These are phyloP conservation scores for Rhinogobius similis DNA, from an alignment of 2,113 vertebrate species.

Conservation along the genomic window DNA sequence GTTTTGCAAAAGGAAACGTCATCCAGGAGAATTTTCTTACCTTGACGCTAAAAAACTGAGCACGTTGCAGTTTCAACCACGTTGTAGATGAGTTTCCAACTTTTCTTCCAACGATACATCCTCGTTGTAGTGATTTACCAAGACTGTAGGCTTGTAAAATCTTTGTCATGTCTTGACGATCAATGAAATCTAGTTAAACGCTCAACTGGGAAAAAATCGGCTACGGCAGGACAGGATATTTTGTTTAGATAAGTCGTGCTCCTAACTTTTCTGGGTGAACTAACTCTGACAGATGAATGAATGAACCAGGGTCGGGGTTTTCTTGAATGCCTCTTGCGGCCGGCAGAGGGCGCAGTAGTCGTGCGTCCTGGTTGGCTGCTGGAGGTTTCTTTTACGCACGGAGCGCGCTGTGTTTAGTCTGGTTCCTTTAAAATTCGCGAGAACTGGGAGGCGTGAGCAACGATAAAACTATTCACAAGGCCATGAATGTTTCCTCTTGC, in stretches of 20 bases:
- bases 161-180: slow-evolving; percentile 77
- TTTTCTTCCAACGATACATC: slow-evolving; percentile 67
- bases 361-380: slow-evolving; percentile 20
- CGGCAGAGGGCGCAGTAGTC: not conserved
- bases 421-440: not conserved
- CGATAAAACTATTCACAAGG: not conserved
- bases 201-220: not conserved
- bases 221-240: not conserved
- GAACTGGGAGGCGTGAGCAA: not conserved
- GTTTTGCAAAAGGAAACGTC: not conserved
- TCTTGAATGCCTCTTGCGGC: not conserved
- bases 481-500: not conserved
- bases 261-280: not conserved
- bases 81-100: slow-evolving; percentile 53
- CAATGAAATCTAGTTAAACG: not conserved
- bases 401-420: slow-evolving; percentile 11
- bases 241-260: not conserved
- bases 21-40: slow-evolving; percentile 71
- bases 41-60: slow-evolving; percentile 80
- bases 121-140: slow-evolving; percentile 77
- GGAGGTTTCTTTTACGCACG: not conserved
- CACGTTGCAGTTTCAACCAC: slow-evolving; percentile 68
- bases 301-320: not conserved
- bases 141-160: slow-evolving; percentile 83
- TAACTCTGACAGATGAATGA: not conserved